phyloP scores from a whole-genome alignment of 2,888 invertebrate genomes.

The Pardosa pseudoannulata region DNA sequence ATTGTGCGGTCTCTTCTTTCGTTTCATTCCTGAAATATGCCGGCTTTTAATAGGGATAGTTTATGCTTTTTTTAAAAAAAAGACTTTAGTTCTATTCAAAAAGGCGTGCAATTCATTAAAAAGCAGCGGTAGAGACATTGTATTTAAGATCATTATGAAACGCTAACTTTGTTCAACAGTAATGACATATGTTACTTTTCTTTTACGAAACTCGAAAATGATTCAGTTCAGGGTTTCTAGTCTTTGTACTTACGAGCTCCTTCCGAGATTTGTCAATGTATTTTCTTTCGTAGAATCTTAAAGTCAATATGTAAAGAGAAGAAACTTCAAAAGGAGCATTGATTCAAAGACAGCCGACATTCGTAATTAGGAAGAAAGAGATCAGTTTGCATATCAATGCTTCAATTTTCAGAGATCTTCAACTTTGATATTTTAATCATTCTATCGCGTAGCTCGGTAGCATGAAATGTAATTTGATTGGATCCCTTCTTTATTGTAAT shows the following conservation, averaged over 20 bases:
- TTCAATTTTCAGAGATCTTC: not conserved
- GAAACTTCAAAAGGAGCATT: slow-evolving; percentile 8
- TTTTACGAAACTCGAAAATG: not conserved
- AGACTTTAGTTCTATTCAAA: not conserved
- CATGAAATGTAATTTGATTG: too few relatives aligned
- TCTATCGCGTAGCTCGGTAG: too few relatives aligned
- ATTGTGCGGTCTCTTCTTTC: slow-evolving; percentile 19
- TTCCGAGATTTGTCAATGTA: not conserved
- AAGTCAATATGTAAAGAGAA: not conserved
- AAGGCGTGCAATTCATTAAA: not conserved
- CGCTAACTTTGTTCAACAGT: slow-evolving; percentile 18
- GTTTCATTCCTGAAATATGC: slow-evolving; percentile 22
- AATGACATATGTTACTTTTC: slow-evolving; percentile 9
- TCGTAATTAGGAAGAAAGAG: slow-evolving; percentile 3
- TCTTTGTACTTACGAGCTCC: not conserved
- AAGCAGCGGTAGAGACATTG: not conserved
- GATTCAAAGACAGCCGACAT: not conserved
- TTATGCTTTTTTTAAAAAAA: not conserved
- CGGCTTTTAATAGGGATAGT: slow-evolving; percentile 12
- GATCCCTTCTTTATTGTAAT: too few relatives aligned
- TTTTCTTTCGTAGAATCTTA: not conserved
- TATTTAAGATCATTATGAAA: slow-evolving; percentile 13
- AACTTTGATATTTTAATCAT: not conserved
- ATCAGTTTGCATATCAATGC: not conserved
- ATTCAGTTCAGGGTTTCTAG: not conserved